These are phyloP conservation scores for Petrophora chlorosata DNA, from an alignment of 2,888 invertebrate genomes.

Conservation along the genomic window DNA sequence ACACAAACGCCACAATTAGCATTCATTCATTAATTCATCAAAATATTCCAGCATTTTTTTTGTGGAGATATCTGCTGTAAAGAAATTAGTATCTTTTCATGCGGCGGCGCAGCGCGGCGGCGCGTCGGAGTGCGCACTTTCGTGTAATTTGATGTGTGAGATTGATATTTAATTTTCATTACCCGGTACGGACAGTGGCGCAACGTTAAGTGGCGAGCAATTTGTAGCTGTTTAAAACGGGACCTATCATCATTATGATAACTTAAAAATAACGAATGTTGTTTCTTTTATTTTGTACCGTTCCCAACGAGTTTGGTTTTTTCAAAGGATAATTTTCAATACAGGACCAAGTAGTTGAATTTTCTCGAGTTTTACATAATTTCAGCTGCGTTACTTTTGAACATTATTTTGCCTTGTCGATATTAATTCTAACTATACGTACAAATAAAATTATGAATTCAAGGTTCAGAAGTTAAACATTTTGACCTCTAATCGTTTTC, in stretches of 20 bases:
- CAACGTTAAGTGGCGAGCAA: constrained; percentile 31
- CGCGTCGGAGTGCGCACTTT: constrained; percentile 28
- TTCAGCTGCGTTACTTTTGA: no score
- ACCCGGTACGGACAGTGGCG: constrained; percentile 22
- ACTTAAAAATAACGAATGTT: constrained; percentile 22
- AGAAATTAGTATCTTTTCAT: constrained; percentile 37
- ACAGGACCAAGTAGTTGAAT: no score
- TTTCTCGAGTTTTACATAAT: no score
- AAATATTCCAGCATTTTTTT: constrained; percentile 40
- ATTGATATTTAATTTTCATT: constrained; percentile 38
- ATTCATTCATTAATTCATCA: constrained; percentile 41
- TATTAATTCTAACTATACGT: no score
- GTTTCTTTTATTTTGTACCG: constrained; percentile 1
- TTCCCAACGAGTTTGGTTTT: not conserved
- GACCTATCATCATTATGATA: constrained; percentile 26
- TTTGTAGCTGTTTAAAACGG: constrained; percentile 31
- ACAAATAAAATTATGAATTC: no score
- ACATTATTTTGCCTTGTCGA: no score
- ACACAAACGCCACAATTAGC: constrained; percentile 41
- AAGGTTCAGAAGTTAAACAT: not conserved
- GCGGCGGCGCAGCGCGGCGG: constrained; percentile 20
- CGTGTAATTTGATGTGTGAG: constrained; percentile 34
- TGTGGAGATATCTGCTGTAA: constrained; percentile 33
- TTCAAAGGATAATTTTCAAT: not conserved
- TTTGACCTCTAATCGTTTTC: not conserved